phyloP scores from a whole-genome alignment of 1,140 invertebrate genomes.

The Archivesica marissinica region DNA sequence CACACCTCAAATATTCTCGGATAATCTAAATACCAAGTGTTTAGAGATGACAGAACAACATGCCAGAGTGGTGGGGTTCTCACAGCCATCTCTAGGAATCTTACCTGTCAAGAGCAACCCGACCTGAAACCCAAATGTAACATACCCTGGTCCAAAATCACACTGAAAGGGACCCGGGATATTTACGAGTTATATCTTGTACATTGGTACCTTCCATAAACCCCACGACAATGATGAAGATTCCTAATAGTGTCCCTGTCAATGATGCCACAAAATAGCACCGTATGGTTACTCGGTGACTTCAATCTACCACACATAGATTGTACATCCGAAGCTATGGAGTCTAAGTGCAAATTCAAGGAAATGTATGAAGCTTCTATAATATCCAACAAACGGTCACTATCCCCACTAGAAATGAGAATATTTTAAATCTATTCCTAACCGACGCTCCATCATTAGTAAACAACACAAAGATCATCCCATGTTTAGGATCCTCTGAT shows the following conservation, averaged over 20 bases:
- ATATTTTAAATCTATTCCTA: slow-evolving; percentile 20
- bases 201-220: slow-evolving; percentile 10
- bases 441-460: slow-evolving; percentile 24
- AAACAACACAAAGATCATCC: slow-evolving; percentile 9
- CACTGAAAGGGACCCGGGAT: background rate
- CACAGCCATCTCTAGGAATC: too few species aligned
- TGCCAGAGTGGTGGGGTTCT: too few species aligned
- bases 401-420: slow-evolving; percentile 39
- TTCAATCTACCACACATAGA: slow-evolving; percentile 25
- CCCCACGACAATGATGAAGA: slow-evolving; percentile 1
- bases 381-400: slow-evolving; percentile 49
- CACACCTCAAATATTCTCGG: background rate
- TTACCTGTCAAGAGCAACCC: slow-evolving; percentile 6
- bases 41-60: too few species aligned
- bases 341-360: background rate
- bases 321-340: background rate
- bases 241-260: background rate
- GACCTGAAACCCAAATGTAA: slow-evolving; percentile 21
- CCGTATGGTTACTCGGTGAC: slow-evolving; percentile 18
- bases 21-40: background rate
- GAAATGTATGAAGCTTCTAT: background rate
- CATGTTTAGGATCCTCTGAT: slow-evolving; percentile 38
- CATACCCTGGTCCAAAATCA: slow-evolving; percentile 10
- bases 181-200: too few species aligned
- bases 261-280: slow-evolving; percentile 11